A percentile compares a stretch with the other conserved stretches of the same genome.
These are phyloP conservation scores for Eleutherodactylus coqui DNA, from an alignment of 2,797 vertebrate species.

Conservation along the genomic window DNA sequence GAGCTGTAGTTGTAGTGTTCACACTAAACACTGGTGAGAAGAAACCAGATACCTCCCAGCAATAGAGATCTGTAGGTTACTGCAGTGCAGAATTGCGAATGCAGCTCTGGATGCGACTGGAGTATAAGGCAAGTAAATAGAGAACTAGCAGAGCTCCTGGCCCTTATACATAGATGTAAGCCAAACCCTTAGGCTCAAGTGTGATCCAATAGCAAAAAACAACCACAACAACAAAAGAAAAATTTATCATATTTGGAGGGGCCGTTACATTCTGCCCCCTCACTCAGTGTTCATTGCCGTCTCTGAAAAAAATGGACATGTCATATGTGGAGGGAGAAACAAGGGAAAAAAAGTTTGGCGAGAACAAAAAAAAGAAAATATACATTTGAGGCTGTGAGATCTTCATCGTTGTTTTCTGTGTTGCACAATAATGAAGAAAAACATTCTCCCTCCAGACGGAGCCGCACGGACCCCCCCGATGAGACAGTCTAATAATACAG, in stretches of 20 bases:
- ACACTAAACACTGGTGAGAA: no score
- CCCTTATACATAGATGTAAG: neutral
- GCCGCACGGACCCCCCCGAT: constrained; percentile 17
- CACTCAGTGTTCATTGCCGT: neutral
- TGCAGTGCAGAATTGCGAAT: neutral
- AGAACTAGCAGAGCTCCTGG: no score
- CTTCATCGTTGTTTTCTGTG: neutral
- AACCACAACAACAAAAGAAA: neutral
- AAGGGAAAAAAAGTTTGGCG: neutral
- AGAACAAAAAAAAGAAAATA: neutral
- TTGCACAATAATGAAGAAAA: constrained; percentile 17
- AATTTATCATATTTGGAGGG: neutral
- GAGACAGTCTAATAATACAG: constrained; percentile 34
- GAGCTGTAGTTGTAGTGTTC: neutral
- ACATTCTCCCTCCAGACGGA: neutral
- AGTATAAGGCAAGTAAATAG: neutral
- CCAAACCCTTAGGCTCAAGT: neutral
- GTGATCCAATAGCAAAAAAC: neutral
- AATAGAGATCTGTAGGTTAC: no score
- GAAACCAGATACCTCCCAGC: no score
- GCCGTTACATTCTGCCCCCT: neutral
- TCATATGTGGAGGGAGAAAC: neutral
- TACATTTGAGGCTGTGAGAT: neutral
- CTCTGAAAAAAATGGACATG: neutral
- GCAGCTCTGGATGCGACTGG: constrained; percentile 18